Conservation (phyloP, 2,113 vertebrate species). For the Hassar affinis region DNA sequence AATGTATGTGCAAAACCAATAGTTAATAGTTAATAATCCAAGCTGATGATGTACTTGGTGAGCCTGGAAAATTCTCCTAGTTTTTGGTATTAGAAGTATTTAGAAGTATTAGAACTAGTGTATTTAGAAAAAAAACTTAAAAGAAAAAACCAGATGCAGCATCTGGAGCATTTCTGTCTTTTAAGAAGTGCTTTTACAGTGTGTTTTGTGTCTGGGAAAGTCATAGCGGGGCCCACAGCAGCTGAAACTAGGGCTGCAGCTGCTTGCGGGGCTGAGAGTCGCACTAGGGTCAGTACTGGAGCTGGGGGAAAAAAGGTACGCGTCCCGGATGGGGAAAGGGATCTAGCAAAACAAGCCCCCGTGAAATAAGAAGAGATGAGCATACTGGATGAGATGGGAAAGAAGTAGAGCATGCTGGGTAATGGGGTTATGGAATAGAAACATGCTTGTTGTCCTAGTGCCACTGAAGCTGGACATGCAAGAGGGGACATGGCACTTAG, state of each 20-base stretch:
- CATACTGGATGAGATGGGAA: neutral
- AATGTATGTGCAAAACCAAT: neutral
- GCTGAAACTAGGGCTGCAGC: conserved; percentile 35
- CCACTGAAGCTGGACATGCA: neutral
- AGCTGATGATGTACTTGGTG: neutral
- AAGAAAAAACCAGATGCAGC: neutral
- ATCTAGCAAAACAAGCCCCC: neutral
- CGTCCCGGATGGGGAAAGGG: neutral
- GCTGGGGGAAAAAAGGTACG: neutral
- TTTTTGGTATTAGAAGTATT: neutral
- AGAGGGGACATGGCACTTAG: neutral
- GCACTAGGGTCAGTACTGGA: conserved; percentile 18
- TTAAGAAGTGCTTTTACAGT: neutral
- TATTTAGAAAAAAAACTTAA: neutral
- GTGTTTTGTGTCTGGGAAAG: neutral
- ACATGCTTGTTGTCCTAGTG: neutral
- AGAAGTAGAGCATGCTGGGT: neutral
- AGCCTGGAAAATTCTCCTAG: neutral
- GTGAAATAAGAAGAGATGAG: neutral
- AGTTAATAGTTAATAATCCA: too few relatives aligned
- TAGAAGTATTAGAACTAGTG: too few relatives aligned
- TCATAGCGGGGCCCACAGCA: neutral
- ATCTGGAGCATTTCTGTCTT: neutral
- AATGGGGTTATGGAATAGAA: conserved; percentile 16
- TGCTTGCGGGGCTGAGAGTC: neutral